Conservation (phyloP, 2,113 vertebrate species). For the Naja naja region DNA sequence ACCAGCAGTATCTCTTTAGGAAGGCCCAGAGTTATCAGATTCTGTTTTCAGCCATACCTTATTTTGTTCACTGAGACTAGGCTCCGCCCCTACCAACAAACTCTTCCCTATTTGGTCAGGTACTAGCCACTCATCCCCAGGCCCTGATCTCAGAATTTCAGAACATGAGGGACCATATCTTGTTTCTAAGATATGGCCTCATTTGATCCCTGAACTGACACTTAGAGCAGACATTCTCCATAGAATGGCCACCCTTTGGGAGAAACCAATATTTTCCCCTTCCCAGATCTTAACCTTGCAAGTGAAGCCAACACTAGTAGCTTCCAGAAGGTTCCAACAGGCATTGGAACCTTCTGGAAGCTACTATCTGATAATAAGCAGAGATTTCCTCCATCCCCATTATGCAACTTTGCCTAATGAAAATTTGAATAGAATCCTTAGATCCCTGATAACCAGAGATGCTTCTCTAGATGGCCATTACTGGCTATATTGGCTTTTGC, state of each 20-base stretch:
- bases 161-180: not conserved
- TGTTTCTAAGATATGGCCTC: not conserved
- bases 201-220: not conserved
- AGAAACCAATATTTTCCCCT: not conserved
- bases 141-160: not conserved
- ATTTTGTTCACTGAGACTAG: no score
- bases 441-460: not conserved
- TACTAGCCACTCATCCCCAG: no score
- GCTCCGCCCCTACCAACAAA: not conserved
- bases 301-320: no score
- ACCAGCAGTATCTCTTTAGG: not conserved
- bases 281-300: not conserved
- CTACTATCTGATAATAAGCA: not conserved
- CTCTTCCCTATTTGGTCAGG: not conserved
- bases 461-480: not conserved
- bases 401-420: not conserved
- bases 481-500: not conserved
- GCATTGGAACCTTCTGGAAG: not conserved
- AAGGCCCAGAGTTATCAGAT: not conserved
- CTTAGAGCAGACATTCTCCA: not conserved
- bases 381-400: not conserved
- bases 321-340: no score
- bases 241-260: not conserved
- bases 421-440: not conserved
- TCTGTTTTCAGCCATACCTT: not conserved